Evolutionary conservation across 2,797 vertebrate species (phyloP).

Genomic region (Heliangelus exortis): DNA sequence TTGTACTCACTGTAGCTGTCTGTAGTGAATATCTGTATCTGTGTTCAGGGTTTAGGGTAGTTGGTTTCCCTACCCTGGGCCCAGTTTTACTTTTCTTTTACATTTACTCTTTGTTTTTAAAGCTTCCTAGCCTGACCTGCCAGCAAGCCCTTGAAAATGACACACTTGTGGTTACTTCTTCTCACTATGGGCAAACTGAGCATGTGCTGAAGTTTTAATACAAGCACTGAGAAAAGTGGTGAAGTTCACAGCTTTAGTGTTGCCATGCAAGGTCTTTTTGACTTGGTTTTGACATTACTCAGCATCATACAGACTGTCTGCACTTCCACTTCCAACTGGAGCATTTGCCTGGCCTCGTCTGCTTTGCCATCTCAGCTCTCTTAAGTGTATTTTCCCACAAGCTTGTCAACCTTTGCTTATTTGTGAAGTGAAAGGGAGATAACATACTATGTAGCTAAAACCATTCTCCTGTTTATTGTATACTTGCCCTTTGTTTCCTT

Average conservation of each 20-base stretch:
- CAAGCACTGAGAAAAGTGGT: background rate
- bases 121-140: background rate
- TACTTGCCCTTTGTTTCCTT: slow-evolving; percentile 15
- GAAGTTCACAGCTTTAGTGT: background rate
- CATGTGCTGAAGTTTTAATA: background rate
- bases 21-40: background rate
- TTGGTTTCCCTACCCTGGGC: background rate
- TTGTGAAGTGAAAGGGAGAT: background rate
- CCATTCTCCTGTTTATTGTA: background rate
- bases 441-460: background rate
- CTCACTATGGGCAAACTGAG: background rate
- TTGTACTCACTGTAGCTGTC: background rate
- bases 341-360: background rate
- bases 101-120: background rate
- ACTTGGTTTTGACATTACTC: background rate
- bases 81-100: background rate
- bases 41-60: background rate
- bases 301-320: background rate
- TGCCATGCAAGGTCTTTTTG: background rate
- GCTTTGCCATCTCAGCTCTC: background rate
- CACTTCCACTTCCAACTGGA: background rate
- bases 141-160: background rate
- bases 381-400: background rate
- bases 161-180: background rate
- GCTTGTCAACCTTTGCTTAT: background rate